Base-by-base conservation (phyloP, 2,797 vertebrate genomes). In the Sebastes aleutianus region DNA sequence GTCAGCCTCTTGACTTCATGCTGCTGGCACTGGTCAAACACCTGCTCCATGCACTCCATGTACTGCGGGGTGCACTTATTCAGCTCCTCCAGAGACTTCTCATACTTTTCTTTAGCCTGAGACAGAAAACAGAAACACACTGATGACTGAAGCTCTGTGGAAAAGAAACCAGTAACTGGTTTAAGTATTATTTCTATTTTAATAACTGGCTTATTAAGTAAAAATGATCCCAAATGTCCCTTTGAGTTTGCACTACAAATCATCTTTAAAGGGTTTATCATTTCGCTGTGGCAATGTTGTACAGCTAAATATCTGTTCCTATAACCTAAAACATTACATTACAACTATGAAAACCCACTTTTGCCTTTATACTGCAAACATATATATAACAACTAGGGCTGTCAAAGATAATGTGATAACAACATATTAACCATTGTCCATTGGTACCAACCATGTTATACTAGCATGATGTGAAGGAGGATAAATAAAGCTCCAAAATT, bases 21-120 rank as follows among this genome's bases (percentile, higher is more conserved):
- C 90, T 99, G 98, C 96, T 99, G 98, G 92, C 98, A 99, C 93
- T 97, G 97, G 85, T 99, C 98, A 0, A 99, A 99, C 93, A 99
- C 98, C 91, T 97, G 96, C 92, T 99, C 98, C 98, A 99, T 99
- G 93, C 96, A 93, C 92, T 99, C 98, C 85, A 97, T 97, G 94
- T 99, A 99, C 94, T 97, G 97, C 0, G 97, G 97, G 1, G 97
- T 98, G 88, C 96, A 97, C 87, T 97, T 98, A 85, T 96, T 97
- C 87, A 99, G 95, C 82, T 99, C 98, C 0, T 99, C 98, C 93
- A 99, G 93, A 65, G 97, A 96, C 91, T 99, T 99, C 93, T 98
- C 97, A 0, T 99, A 99, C 89, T 99, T 99, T 92, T 99, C 98
- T 93, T 98, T 98, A 26, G 96, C 96, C 98, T 99, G 87, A 24